Base-by-base conservation (phyloP, 2,888 invertebrate species). In the Nymphalis polychloros region DNA sequence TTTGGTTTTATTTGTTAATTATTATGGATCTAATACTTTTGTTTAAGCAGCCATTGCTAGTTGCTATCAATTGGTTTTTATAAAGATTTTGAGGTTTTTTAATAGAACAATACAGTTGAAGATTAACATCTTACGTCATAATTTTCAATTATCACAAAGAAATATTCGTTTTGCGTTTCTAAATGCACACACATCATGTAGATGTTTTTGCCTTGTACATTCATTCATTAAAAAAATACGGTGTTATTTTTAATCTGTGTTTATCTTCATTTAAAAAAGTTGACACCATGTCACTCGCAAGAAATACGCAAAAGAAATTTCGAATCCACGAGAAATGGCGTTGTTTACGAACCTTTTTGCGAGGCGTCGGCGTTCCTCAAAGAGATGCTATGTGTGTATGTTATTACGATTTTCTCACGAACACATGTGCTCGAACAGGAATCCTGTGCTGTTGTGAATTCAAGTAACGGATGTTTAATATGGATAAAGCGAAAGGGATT, bases 351-450 rank as follows among this genome's bases (percentile, higher is more conserved):
- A 68, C 63, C 55, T 85, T 76, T 78, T 78, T 77, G 76, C 83
- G 80, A 81, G 79, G 76, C 81, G 76, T 81, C 87, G 85, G 85
- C 78, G 76, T 69, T 66, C 73, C 80, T 84, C 89, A 89, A 89
- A 89, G 87, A 79, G 79, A 79, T 82, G 78, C 78, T 55, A 74
- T 78, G 77, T 79, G 81, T 84, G 78, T 87, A 83, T 84, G 84
- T 86, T 70, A 70, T 70, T 86, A 82, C 81, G 81, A 85, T 78
- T 81, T 88, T 90, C 90, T 88, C 90, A 90, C 89, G 89, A 81
- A 81, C 87, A 87, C 81, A 83, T 88, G 86, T 81, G 76, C 69
- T 59, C 69, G 80, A 76, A 78, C 78, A 75, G 76, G 75, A 75
- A 72, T 71, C 73, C 75, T 59, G 71, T 83, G 80, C 82, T 84